These are phyloP conservation scores for Anthophora plumipes DNA, from an alignment of 2,888 invertebrate genomes.

Conservation along the genomic window DNA sequence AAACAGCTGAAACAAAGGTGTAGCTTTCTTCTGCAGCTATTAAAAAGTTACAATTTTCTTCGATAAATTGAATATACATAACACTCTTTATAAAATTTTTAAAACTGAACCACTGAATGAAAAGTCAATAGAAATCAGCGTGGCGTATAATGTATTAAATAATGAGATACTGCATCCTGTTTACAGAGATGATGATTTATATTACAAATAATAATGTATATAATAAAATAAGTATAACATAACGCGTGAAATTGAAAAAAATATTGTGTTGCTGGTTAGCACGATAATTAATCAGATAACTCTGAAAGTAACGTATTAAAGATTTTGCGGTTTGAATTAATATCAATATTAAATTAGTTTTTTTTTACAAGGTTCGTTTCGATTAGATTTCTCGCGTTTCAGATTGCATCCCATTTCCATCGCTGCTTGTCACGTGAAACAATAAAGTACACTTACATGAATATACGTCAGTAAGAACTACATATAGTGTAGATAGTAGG, in stretches of 20 bases:
- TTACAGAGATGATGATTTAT: not conserved
- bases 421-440: not conserved
- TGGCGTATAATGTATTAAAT: no score
- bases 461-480: not conserved
- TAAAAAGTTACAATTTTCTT: no score
- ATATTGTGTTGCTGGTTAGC: no score
- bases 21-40: no score
- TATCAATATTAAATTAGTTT: no score
- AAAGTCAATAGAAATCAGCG: no score
- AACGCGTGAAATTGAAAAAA: not conserved
- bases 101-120: no score
- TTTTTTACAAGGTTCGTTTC: not conserved
- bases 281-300: no score
- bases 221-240: not conserved
- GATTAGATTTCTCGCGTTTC: not conserved
- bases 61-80: no score
- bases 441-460: not conserved
- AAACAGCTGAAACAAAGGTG: no score
- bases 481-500: conserved; percentile 16
- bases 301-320: not conserved
- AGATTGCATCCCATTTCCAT: not conserved
- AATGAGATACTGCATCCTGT: no score
- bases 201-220: not conserved
- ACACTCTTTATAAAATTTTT: no score
- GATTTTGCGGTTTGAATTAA: not conserved